Conservation (phyloP, 2,888 invertebrate species). For the Graphium colonna region DNA sequence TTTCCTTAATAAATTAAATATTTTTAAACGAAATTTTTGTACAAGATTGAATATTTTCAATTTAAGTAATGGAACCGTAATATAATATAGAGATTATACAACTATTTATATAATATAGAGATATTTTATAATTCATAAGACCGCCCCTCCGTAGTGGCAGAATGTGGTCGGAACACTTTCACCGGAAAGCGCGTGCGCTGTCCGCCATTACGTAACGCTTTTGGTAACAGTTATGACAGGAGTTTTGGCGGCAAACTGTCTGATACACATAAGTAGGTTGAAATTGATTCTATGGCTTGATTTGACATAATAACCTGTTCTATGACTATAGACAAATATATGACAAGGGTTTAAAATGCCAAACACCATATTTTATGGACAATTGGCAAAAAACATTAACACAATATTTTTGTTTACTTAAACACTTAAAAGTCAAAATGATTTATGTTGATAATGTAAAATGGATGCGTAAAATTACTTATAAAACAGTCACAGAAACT, state of each 20-base stretch:
- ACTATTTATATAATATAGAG: slow-evolving; percentile 8
- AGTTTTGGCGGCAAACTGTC: slow-evolving; percentile 63
- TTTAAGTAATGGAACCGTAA: neutral
- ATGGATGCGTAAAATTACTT: neutral
- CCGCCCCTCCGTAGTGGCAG: slow-evolving; percentile 31
- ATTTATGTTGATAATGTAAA: neutral
- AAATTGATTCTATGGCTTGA: neutral
- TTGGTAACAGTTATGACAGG: slow-evolving; percentile 32
- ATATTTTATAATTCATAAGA: slow-evolving; percentile 9
- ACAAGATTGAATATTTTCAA: too few relatives aligned
- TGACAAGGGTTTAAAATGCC: too few relatives aligned
- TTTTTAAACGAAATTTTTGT: too few relatives aligned
- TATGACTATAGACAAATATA: neutral
- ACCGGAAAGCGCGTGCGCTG: slow-evolving; percentile 34
- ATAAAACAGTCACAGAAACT: too few relatives aligned
- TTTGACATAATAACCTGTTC: neutral
- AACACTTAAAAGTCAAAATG: too few relatives aligned
- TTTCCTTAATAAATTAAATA: too few relatives aligned
- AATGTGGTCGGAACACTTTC: slow-evolving; percentile 58
- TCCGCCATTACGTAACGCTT: slow-evolving; percentile 35
- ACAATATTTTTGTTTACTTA: too few relatives aligned
- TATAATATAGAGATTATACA: neutral
- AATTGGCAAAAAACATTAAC: too few relatives aligned
- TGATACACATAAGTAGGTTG: too few relatives aligned
- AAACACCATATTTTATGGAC: too few relatives aligned